phyloP scores from a whole-genome alignment of 1,140 invertebrate species.

The Bicyclus anynana region DNA sequence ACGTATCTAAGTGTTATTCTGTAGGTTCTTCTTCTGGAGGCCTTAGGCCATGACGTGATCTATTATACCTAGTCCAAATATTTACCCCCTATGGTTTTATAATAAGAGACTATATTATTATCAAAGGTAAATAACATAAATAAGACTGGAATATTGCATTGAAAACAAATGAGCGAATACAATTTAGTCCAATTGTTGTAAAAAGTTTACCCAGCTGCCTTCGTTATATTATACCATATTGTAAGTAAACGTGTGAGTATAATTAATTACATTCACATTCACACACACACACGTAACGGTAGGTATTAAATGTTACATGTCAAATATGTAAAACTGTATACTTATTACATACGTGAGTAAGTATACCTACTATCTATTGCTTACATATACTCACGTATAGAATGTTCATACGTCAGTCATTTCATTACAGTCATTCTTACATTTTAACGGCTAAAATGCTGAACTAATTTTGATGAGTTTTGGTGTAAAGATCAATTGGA shows the following conservation, averaged over 20 bases:
- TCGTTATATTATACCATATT: slow-evolving; percentile 30
- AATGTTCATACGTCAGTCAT: too few species aligned
- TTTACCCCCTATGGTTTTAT: neutral
- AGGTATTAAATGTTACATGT: neutral
- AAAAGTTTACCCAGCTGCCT: slow-evolving; percentile 56
- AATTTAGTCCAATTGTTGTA: slow-evolving; percentile 47
- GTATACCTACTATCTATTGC: too few species aligned
- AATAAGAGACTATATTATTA: slow-evolving; percentile 2
- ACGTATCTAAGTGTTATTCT: too few species aligned
- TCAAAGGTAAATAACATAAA: slow-evolving; percentile 9
- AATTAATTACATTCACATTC: slow-evolving; percentile 30
- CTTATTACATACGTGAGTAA: slow-evolving; percentile 19
- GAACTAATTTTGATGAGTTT: too few species aligned
- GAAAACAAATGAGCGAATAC: slow-evolving; percentile 16
- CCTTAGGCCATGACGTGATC: too few species aligned
- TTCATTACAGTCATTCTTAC: too few species aligned
- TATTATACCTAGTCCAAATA: neutral
- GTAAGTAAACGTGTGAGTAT: slow-evolving; percentile 42
- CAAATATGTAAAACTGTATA: slow-evolving; percentile 15
- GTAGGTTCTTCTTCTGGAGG: too few species aligned
- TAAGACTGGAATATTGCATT: neutral
- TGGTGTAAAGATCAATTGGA: too few species aligned
- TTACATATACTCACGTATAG: neutral
- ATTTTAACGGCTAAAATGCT: too few species aligned
- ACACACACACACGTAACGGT: slow-evolving; percentile 32